phyloP scores from a whole-genome alignment of 2,888 invertebrate species.

The Dione juno region DNA sequence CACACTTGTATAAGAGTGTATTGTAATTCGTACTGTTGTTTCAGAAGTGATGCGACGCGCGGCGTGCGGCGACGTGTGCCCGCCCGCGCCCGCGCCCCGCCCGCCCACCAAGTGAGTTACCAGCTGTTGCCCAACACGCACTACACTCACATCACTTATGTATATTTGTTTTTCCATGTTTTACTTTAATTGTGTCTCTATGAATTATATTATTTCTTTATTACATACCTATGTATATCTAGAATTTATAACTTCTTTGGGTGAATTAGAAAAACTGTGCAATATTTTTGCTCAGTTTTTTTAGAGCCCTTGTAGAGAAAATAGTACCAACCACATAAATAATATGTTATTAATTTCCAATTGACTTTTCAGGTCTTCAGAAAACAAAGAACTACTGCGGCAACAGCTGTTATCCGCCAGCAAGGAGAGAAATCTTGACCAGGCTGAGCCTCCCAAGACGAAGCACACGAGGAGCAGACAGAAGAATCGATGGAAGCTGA shows the following conservation, averaged over 20 bases:
- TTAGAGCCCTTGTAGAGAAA: too few relatives aligned
- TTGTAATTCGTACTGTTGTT: constrained; percentile 60
- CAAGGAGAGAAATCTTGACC: constrained; percentile 67
- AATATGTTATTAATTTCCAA: too few relatives aligned
- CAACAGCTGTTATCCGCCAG: constrained; percentile 74
- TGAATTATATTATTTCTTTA: too few relatives aligned
- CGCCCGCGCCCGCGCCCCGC: constrained; percentile 59
- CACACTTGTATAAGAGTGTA: background rate
- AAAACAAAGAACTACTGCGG: constrained; percentile 76
- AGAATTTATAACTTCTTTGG: too few relatives aligned
- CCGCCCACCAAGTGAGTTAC: constrained; percentile 45
- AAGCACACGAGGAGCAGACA: constrained; percentile 78
- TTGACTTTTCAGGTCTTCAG: constrained; percentile 65
- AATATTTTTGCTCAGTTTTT: too few relatives aligned
- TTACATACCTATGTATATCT: too few relatives aligned
- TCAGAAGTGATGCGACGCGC: constrained; percentile 82
- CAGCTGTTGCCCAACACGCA: too few relatives aligned
- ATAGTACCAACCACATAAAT: too few relatives aligned
- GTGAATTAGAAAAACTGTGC: too few relatives aligned
- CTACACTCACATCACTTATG: too few relatives aligned
- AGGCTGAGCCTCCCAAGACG: constrained; percentile 63
- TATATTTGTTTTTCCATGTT: too few relatives aligned
- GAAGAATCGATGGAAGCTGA: constrained; percentile 88
- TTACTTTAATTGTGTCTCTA: too few relatives aligned
- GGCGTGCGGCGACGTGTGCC: constrained; percentile 76